A percentile compares a stretch with the other conserved stretches of the same genome.
Conservation (phyloP, 1,140 invertebrate species). For the Caenorhabditis briggsae region DNA sequence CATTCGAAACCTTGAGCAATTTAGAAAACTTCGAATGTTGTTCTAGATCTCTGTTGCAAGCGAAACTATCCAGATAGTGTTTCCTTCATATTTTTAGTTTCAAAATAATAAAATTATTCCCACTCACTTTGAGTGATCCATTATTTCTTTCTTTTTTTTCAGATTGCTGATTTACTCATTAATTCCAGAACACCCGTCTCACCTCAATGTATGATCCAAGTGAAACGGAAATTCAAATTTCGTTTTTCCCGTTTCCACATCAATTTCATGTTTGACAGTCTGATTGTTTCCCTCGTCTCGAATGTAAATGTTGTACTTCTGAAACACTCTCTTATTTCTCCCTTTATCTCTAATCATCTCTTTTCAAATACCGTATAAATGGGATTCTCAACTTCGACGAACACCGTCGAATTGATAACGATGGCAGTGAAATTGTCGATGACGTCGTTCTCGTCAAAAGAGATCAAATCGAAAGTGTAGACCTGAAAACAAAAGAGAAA, state of each 20-base stretch:
- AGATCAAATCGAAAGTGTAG: conserved; percentile 51
- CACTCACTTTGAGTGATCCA: too few species aligned
- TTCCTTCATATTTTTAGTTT: too few species aligned
- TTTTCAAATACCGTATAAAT: conserved; percentile 21
- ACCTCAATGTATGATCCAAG: conserved; percentile 41
- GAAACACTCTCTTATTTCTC: conserved; percentile 8
- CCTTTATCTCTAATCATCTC: neutral
- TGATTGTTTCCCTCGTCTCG: conserved; percentile 23
- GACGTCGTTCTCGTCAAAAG: conserved; percentile 49
- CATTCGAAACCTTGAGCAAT: too few species aligned
- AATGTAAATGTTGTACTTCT: conserved; percentile 52
- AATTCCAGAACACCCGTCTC: neutral
- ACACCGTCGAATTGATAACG: conserved; percentile 45
- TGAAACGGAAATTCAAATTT: conserved; percentile 49
- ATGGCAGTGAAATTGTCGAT: conserved; percentile 40
- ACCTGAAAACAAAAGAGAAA: conserved; percentile 29
- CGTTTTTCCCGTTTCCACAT: conserved; percentile 21
- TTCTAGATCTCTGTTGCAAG: too few species aligned
- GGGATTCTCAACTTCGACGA: conserved; percentile 39
- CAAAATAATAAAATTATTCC: too few species aligned
- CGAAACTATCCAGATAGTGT: too few species aligned
- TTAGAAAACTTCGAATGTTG: too few species aligned
- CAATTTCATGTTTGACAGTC: conserved; percentile 46
- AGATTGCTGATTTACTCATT: too few species aligned
- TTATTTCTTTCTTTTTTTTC: too few species aligned